A percentile compares a stretch with the other conserved stretches of the same genome.
Conservation (phyloP, 2,888 invertebrate genomes). For the Myopa tessellatipennis region DNA sequence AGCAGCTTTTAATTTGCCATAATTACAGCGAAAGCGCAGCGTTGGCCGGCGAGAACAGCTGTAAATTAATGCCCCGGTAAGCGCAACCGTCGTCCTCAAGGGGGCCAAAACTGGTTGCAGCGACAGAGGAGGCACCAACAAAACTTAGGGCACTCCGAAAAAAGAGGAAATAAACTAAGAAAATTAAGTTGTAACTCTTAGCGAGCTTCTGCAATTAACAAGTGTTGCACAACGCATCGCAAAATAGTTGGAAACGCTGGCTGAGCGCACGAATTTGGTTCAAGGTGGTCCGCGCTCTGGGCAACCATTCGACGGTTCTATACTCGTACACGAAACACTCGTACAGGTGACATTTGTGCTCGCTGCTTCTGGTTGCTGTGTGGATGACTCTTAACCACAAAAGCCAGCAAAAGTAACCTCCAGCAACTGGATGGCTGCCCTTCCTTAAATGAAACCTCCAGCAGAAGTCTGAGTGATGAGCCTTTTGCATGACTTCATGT, state of each 20-base stretch:
- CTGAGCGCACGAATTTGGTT: conserved; percentile 16
- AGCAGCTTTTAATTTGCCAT: conserved; percentile 30
- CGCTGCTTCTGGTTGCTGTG: neutral
- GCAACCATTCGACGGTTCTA: conserved; percentile 8
- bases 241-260: conserved; percentile 5
- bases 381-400: no score
- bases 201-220: neutral
- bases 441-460: neutral
- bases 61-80: conserved; percentile 21
- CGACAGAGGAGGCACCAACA: neutral
- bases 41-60: conserved; percentile 20
- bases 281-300: conserved; percentile 21
- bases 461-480: conserved; percentile 28
- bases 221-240: neutral
- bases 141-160: neutral
- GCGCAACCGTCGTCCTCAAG: neutral
- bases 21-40: conserved; percentile 28
- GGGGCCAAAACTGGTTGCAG: neutral
- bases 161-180: neutral
- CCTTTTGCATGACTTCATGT: conserved; percentile 22
- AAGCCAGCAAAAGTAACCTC: neutral
- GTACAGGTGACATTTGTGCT: conserved; percentile 17
- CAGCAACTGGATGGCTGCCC: neutral
- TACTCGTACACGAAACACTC: neutral
- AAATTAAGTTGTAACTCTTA: conserved; percentile 24